Evolutionary conservation across 2,888 invertebrate genomes (phyloP).

Genomic region (Uropetala carovei): DNA sequence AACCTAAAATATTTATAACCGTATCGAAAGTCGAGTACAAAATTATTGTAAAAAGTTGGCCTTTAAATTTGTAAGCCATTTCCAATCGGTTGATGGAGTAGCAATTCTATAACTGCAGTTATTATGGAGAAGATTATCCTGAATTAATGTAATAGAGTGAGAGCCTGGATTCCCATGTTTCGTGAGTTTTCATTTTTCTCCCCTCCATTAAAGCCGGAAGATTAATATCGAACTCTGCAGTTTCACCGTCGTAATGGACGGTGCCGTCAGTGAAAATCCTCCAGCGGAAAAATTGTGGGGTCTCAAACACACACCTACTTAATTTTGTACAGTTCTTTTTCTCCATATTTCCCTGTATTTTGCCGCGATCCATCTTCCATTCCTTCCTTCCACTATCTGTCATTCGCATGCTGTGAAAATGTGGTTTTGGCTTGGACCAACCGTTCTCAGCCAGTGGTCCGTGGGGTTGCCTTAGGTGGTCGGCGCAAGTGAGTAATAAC

Average conservation of each 20-base stretch:
- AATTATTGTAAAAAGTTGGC: too few species aligned
- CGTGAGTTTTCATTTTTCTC: neutral
- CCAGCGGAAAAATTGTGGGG: neutral
- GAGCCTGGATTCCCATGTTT: too few species aligned
- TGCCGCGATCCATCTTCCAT: neutral
- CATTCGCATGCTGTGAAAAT: neutral
- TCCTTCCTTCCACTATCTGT: neutral
- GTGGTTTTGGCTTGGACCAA: neutral
- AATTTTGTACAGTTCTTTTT: slow-evolving; percentile 14
- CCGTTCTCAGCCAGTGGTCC: neutral
- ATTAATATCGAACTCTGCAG: neutral
- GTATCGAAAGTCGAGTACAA: too few species aligned
- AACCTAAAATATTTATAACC: too few species aligned
- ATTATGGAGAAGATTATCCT: too few species aligned
- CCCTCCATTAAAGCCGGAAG: neutral
- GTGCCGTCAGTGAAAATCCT: neutral
- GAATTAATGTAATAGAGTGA: too few species aligned
- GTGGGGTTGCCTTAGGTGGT: neutral
- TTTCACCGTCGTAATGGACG: neutral
- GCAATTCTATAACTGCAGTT: too few species aligned
- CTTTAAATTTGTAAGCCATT: too few species aligned
- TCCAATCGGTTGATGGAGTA: too few species aligned
- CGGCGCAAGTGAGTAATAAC: neutral
- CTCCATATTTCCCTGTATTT: neutral
- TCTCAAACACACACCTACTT: slow-evolving; percentile 17